Conservation (phyloP, 2,888 invertebrate genomes). For the Sesia apiformis region DNA sequence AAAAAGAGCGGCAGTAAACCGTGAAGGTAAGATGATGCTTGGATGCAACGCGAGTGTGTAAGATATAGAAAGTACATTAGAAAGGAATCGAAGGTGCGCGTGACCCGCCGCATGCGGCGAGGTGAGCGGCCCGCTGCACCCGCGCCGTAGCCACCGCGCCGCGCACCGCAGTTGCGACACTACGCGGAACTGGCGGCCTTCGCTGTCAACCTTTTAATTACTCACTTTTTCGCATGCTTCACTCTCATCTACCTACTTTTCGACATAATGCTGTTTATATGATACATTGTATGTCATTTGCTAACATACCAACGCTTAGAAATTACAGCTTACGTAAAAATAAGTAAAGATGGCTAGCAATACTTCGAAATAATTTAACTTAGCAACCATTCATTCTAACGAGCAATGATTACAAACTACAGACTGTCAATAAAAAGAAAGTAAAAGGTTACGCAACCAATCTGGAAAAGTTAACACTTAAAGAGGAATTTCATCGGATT, state of each 20-base stretch:
- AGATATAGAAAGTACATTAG: slow-evolving; percentile 71
- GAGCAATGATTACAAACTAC: too few species aligned
- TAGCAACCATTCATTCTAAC: too few species aligned
- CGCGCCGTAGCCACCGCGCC: slow-evolving; percentile 36
- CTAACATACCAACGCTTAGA: too few species aligned
- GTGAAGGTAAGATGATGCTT: slow-evolving; percentile 39
- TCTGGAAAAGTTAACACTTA: too few species aligned
- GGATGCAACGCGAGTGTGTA: slow-evolving; percentile 27
- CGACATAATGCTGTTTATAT: slow-evolving; percentile 2
- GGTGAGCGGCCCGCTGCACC: slow-evolving; percentile 6
- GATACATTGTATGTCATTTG: too few species aligned
- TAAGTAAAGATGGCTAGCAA: too few species aligned
- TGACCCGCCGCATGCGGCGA: slow-evolving; percentile 46
- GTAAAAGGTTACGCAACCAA: too few species aligned
- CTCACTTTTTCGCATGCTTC: slow-evolving; percentile 39
- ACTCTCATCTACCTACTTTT: slow-evolving; percentile 17
- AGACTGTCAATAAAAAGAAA: too few species aligned
- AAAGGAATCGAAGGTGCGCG: slow-evolving; percentile 69
- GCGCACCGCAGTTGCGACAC: slow-evolving; percentile 43
- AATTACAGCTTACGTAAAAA: too few species aligned
- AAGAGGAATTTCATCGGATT: slow-evolving; percentile 17
- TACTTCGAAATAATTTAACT: slow-evolving; percentile 8
- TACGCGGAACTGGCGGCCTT: slow-evolving; percentile 62
- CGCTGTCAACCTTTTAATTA: slow-evolving; percentile 66
- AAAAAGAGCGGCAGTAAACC: slow-evolving; percentile 41